Evolutionary conservation across 53 echinoderm and acorn worm genomes (phyloP), one percentile per base, ranked within the genome.

Genomic region (Echinarachnius parma): DNA sequence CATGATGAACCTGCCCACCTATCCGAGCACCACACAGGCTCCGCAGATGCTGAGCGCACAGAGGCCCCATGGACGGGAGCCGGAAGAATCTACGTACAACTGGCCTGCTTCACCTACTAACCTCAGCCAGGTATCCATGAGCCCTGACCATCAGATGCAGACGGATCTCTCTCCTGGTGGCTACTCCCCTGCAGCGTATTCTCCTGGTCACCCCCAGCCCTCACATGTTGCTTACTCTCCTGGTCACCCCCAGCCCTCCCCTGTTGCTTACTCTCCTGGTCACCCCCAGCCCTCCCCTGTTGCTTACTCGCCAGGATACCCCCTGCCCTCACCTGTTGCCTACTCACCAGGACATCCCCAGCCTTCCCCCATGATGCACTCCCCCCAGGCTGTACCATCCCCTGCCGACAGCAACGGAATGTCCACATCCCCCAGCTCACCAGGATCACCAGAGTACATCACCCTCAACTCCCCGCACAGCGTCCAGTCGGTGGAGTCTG

Each of bases 61-160:
- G n/a, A n/a, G 42, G 42, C 7, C n/a, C n/a, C n/a, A n/a, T n/a
- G 19, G 53, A 31, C 48, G 21, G 22, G 69, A 50, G 2, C 74
- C 74, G 16, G 28, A 9, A 28, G 74, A 72, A 30, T 37, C 52
- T 19, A 18, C 4, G 4, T 50, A 32, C 37, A 34, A 23, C 29
- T 72, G 42, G 36, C 74, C 74, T 14, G 28, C 37, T 24, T 72
- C 74, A 0, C 74, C 74, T 56, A 70, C 70, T 3, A 37, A 37
- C 21, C 24, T n/a, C n/a, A n/a, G n/a, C n/a, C n/a, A n/a, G n/a
- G 32, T 57, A 4, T 36, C 74, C 18, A n/a, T 56, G 7, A 72
- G 74, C 55, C 74, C 74, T 9, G 74, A 35, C n/a, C 55, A 55
- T 68, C 31, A 18, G 7, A 72, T 72, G 74, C 74, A 72, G 24